Base-by-base conservation (phyloP, 2,797 vertebrate species). In the Hapalemur alaotrensis region DNA sequence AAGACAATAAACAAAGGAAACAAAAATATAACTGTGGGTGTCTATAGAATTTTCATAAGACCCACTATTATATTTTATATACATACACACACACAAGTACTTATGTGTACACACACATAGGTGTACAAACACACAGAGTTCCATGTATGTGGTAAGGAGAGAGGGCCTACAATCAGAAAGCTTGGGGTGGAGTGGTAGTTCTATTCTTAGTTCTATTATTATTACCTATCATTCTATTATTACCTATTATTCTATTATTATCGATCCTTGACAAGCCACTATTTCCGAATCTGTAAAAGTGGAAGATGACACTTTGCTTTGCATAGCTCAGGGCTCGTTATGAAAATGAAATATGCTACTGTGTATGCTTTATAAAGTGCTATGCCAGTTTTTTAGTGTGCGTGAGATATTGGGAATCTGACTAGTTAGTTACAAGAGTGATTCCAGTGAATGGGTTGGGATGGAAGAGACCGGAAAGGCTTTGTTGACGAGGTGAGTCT, bases 1-100 rank as follows among this genome's bases (percentile, higher is more conserved):
- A 94, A 96, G 50, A 79, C 2, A 93, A 41, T 86, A 89, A 69
- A 63, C 54, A 93, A 87, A 89, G 46, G 43, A 93, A 92, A 76
- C 54, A 82, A 85, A 94, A 96, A 35, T 78, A 23, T 65, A 84
- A 80, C 46, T 48, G 25, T 57, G n/a, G 22, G 17, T 41, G 54
- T 84, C 85, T 65, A 84, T 38, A 80, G 52, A 93, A 88, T 73
- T 89, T 63, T 63, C 25, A 32, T 5, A 48, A 79, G 48, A n/a
- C 15, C 9, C 22, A 57, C 25, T 61, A 43, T 57, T 80, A 82
- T 50, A 78, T 35, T 80, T 80, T 76, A 63, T 35, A 3, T 30
- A 50, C 8, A 9, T n/a, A 22, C 23, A 57, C 22, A 46, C 13
- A 38, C 25, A 76, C 28, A 69, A 0, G 17, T 72, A 35, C 4